Base-by-base conservation (phyloP, 1,140 invertebrate genomes). In the Cyclargus thomasi region DNA sequence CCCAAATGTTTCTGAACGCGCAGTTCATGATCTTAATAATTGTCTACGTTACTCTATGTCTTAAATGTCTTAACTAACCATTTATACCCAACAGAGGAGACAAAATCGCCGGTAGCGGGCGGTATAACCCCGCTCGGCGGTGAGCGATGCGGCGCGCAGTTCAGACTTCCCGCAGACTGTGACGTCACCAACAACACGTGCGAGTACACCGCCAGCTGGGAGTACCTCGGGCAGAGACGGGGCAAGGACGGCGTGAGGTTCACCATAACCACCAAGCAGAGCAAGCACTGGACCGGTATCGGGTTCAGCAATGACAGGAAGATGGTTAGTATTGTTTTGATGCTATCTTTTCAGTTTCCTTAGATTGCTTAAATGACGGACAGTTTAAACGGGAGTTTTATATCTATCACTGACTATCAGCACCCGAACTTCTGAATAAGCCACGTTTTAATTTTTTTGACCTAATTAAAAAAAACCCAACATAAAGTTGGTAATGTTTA, bases 281-380 rank as follows among this genome's bases (percentile, higher is more conserved):
- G 93, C 0, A 94, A 97, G 69, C 92, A 93, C 14, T 99, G 98
- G 98, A 98, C 97, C 2, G 98, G 97, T 2, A 96, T 99, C 71
- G 97, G 95, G 14, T 98, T 99, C 86, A 97, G 96, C 29, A 92
- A 96, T 66, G 94, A 97, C 78, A 94, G 94, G 68, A 94, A 93
- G 81, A 98, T 98, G 97, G 95, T 96, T 83, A 92, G 80, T 69
- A 64, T 22, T 57, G 20, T 21, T 53, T 0, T 17, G 18, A 0
- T n/a, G n/a, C 8, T 29, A 5, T 29, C 5, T 7, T 29, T 4
- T 18, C 10, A 22, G 7, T 1, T 21, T 20, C 10, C 7, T n/a
- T 35, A 36, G 17, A 35, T 18, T 4, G n/a, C 39, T n/a, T 47
- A 0, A 47, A 8, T 55, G 8, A 8, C 53, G 17, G 47, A 2